Evolutionary conservation across 1,140 invertebrate genomes (phyloP).

Genomic region (Meloidogyne floridensis): DNA sequence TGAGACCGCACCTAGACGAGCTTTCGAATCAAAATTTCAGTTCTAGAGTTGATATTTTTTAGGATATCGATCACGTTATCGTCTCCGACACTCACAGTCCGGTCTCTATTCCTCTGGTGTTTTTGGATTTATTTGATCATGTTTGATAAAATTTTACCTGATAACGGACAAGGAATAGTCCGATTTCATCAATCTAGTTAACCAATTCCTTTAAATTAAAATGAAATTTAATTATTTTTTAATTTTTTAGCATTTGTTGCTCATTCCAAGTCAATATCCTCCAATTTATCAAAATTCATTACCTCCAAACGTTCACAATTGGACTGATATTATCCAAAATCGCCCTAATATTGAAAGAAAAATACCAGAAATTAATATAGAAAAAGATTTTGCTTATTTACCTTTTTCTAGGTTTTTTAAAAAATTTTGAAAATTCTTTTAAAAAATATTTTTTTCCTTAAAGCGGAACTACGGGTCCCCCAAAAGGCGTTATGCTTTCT

Average conservation of each 20-base stretch:
- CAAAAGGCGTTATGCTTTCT: slow-evolving; percentile 49
- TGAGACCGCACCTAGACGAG: no score
- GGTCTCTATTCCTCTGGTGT: no score
- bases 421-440: neutral
- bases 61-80: no score
- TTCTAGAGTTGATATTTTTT: no score
- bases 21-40: no score
- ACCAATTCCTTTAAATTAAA: neutral
- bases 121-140: no score
- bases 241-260: slow-evolving; percentile 24
- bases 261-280: slow-evolving; percentile 25
- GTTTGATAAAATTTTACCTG: no score
- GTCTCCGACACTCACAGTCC: no score
- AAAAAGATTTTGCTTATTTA: slow-evolving; percentile 38
- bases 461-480: slow-evolving; percentile 44
- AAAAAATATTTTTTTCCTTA: neutral
- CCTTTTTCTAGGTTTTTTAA: slow-evolving; percentile 40
- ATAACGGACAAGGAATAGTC: no score
- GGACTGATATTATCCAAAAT: slow-evolving; percentile 17
- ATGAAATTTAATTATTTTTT: neutral
- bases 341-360: neutral
- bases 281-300: neutral
- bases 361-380: slow-evolving; percentile 29
- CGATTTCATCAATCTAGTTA: no score
- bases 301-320: slow-evolving; percentile 10